Evolutionary conservation across 2,797 vertebrate genomes (phyloP), one percentile per base, ranked within the genome.

Genomic region (Poeciliopsis paucimaculata): DNA sequence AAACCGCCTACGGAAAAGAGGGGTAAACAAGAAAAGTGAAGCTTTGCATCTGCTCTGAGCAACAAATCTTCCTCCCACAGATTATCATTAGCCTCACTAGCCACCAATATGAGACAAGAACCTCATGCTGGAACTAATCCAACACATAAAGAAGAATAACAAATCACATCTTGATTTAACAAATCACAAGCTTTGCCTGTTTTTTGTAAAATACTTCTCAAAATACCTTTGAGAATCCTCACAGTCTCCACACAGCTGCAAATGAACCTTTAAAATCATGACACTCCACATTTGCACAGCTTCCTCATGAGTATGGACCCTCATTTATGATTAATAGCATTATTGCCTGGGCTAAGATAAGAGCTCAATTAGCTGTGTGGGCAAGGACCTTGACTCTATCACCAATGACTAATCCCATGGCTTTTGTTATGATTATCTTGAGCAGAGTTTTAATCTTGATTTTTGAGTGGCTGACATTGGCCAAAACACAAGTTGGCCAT

Each of bases 341-440:
- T 82, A 88, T 83, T 20, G 57, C 57, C 85, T 66, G 82, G 86
- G 81, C 87, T 60, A 53, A 88, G 91, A 95, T 93, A 93, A 94
- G 88, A 93, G 87, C 91, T 91, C 92, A 94, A 91, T 95, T 94
- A 94, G 89, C 82, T 82, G 83, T 86, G 88, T 87, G 89, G 90
- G 89, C 87, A 91, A 91, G 88, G 90, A 93, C 93, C 93, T 93
- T 89, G 93, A 92, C 92, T 91, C 87, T 66, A 87, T 92, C 91
- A 92, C 83, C 89, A 87, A 36, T 86, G 87, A 87, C 90, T 94
- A 92, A 94, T 94, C 92, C 90, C 78, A 49, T 80, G 84, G 84
- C 85, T 92, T 93, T 93, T 90, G 89, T 92, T 91, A 88, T 92
- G 91, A 93, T 93, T 92, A 93, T 90, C 87, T 77, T 66, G 77